A percentile compares a stretch with the other conserved stretches of the same genome.
phyloP scores from a whole-genome alignment of 1,140 invertebrate genomes.

The Melipona quadrifasciata region DNA sequence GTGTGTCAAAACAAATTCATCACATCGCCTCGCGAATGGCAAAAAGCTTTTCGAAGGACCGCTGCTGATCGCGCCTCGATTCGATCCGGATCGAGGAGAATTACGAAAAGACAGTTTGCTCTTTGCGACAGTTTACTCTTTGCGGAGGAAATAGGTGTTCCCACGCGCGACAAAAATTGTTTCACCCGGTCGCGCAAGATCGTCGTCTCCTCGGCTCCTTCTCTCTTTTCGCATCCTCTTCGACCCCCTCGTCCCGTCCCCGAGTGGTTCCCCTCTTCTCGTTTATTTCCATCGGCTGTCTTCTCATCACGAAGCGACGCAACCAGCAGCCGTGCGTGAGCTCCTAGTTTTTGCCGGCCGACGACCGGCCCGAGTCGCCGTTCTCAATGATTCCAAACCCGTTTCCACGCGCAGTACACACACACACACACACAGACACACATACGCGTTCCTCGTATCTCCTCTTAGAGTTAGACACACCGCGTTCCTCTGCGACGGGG shows the following conservation, averaged over 20 bases:
- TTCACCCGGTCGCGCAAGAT: constrained; percentile 17
- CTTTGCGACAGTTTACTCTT: too few species aligned
- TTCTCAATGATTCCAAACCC: constrained; percentile 70
- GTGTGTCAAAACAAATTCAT: too few species aligned
- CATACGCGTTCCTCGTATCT: constrained; percentile 8
- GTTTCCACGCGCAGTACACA: constrained; percentile 47
- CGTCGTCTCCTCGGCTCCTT: neutral
- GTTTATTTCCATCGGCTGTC: constrained; percentile 51
- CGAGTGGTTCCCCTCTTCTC: constrained; percentile 7
- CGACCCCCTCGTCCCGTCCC: neutral
- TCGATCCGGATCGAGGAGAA: too few species aligned
- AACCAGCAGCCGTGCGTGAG: constrained; percentile 69
- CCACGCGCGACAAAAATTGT: constrained; percentile 54
- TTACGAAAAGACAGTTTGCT: too few species aligned
- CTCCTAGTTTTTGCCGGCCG: constrained; percentile 74
- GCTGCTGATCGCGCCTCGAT: too few species aligned
- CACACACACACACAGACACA: neutral
- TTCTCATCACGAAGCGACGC: constrained; percentile 69
- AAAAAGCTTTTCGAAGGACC: too few species aligned
- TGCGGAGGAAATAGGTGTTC: constrained; percentile 16
- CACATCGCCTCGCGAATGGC: too few species aligned
- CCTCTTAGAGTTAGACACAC: neutral
- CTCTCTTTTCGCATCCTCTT: neutral
- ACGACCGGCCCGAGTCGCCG: constrained; percentile 62
- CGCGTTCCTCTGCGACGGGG: neutral